Evolutionary conservation across 2,797 vertebrate species (phyloP).

Genomic region (Salmo trutta): DNA sequence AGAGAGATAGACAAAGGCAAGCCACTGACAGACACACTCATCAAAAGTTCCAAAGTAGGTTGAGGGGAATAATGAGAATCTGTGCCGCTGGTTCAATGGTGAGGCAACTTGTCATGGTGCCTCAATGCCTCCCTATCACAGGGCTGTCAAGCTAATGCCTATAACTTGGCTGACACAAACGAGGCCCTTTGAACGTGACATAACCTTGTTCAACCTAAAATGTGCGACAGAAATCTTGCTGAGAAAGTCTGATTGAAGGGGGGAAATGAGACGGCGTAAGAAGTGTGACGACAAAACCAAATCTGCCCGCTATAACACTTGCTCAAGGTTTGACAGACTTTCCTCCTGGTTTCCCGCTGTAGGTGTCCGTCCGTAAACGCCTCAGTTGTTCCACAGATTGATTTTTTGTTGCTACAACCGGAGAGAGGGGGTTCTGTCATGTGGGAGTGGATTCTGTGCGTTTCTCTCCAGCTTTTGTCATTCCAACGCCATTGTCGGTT

Average conservation of each 20-base stretch:
- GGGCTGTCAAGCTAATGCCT: not conserved
- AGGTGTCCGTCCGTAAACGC: not conserved
- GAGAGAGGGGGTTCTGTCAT: not conserved
- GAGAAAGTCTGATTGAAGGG: not conserved
- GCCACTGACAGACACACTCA: not conserved
- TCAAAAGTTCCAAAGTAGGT: conserved; percentile 1
- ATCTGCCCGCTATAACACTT: not conserved
- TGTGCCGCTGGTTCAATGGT: not conserved
- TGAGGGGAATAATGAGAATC: conserved; percentile 7
- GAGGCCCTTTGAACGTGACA: conserved; percentile 8
- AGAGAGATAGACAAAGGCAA: not conserved
- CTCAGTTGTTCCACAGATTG: not conserved
- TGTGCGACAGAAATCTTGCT: not conserved
- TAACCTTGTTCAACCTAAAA: not conserved
- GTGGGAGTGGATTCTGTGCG: not conserved
- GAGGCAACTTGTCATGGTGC: not conserved
- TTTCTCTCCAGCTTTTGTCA: not conserved
- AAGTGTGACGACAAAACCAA: not conserved
- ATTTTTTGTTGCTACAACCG: not conserved
- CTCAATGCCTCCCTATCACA: not conserved
- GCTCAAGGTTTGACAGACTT: not conserved
- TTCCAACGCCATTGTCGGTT: not conserved
- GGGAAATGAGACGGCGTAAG: not conserved
- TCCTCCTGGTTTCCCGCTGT: not conserved
- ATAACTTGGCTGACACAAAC: not conserved